Evolutionary conservation across 2,113 vertebrate species (phyloP).

Genomic region (Bos taurus): DNA sequence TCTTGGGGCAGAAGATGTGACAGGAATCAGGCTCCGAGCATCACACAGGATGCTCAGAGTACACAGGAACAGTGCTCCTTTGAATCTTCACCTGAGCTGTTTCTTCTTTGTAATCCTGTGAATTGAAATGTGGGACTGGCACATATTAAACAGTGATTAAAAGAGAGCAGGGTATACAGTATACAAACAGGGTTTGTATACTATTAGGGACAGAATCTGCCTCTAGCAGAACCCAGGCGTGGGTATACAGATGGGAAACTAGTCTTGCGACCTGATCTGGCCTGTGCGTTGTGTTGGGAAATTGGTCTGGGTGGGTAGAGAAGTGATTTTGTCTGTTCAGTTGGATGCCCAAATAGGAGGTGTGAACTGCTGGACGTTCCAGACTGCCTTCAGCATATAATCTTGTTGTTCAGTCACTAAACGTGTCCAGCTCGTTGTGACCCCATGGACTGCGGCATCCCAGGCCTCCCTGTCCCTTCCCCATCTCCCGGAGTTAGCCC

Average conservation of each 20-base stretch:
- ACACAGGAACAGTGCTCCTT: not conserved
- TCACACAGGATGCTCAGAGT: not conserved
- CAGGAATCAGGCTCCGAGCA: not conserved
- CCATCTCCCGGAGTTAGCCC: not conserved
- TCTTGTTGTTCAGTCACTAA: not conserved
- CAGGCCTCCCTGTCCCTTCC: not conserved
- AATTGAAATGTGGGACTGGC: not conserved
- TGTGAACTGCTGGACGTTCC: rapidly evolving
- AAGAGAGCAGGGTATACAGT: not conserved
- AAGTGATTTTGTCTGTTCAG: not conserved
- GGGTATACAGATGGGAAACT: not conserved
- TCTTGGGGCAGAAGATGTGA: not conserved
- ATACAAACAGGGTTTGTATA: not conserved
- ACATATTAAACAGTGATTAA: not conserved
- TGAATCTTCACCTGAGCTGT: not conserved
- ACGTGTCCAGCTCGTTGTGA: not conserved
- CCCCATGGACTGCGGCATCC: not conserved
- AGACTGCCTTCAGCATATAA: not conserved
- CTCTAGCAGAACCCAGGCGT: not conserved
- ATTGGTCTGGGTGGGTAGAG: not conserved
- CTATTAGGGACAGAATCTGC: not conserved
- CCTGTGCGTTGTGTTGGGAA: not conserved
- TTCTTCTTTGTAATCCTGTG: not conserved
- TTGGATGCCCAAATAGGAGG: not conserved
- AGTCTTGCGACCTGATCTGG: not conserved